A percentile compares a stretch with the other conserved stretches of the same genome.
Conservation (phyloP, 2,113 vertebrate genomes). For the Spermophilus dauricus region DNA sequence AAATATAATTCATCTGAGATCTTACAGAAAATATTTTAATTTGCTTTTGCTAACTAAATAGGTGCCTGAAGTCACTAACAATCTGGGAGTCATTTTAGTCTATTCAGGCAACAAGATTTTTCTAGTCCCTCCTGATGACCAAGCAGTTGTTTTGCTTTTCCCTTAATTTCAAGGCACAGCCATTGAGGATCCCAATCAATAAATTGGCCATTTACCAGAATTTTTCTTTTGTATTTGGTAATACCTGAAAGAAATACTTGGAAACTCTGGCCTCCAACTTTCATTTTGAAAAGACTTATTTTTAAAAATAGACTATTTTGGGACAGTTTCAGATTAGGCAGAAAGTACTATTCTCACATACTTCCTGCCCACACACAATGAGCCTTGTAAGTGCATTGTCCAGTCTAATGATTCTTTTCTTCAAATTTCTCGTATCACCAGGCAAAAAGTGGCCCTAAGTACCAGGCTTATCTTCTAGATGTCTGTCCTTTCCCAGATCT, state of each 20-base stretch:
- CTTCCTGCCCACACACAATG: neutral
- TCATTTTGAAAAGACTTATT: neutral
- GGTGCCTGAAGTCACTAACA: neutral
- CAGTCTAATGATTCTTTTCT: neutral
- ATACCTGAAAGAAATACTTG: no score
- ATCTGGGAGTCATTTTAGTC: neutral
- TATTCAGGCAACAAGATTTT: conserved; percentile 32
- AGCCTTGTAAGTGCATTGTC: conserved; percentile 18
- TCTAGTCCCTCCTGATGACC: neutral
- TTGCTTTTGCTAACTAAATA: conserved; percentile 26
- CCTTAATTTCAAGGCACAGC: conserved; percentile 4
- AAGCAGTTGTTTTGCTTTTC: conserved; percentile 40
- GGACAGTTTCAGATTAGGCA: neutral
- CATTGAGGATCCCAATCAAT: neutral
- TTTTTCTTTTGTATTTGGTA: no score
- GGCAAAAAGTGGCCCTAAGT: neutral
- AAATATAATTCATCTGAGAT: conserved; percentile 31
- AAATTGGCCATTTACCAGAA: neutral
- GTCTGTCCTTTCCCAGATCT: conserved; percentile 2
- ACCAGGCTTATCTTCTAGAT: neutral
- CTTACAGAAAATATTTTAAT: conserved; percentile 18
- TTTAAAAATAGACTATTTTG: neutral
- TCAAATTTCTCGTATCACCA: neutral
- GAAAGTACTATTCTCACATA: neutral
- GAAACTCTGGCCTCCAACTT: neutral